These are phyloP conservation scores for Trachemys scripta DNA, from an alignment of 2,113 vertebrate species.

Conservation along the genomic window DNA sequence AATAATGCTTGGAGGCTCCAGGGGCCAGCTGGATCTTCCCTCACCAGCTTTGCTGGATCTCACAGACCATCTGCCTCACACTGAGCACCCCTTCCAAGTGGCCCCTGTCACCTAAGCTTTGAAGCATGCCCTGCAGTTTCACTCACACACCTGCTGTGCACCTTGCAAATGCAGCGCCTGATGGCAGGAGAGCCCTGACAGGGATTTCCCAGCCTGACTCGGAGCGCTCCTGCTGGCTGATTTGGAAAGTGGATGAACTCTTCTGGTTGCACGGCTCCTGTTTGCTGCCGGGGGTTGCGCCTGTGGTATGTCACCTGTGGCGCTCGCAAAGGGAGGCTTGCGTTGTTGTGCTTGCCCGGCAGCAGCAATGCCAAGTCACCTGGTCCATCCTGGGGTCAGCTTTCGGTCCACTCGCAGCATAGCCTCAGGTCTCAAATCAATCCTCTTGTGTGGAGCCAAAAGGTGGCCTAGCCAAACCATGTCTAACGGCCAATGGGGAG, in stretches of 20 bases:
- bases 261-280: not conserved
- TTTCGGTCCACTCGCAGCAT: not conserved
- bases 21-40: not conserved
- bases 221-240: not conserved
- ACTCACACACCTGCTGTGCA: too few species aligned
- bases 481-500: not conserved
- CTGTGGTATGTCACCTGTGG: not conserved
- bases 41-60: not conserved
- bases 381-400: too few species aligned
- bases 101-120: not conserved
- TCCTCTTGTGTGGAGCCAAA: not conserved
- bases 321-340: not conserved
- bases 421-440: not conserved
- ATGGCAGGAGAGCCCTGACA: not conserved
- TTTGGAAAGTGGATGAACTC: not conserved
- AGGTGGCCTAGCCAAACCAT: not conserved
- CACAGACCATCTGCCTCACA: not conserved
- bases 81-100: not conserved
- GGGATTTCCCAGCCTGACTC: not conserved
- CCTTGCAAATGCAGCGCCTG: not conserved
- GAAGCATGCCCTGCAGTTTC: not conserved
- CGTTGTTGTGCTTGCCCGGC: not conserved
- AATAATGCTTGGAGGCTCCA: not conserved
- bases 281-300: too few species aligned
- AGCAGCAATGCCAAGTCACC: not conserved